Base-by-base conservation (phyloP, 2,888 invertebrate genomes). In the Diaphora mendica region DNA sequence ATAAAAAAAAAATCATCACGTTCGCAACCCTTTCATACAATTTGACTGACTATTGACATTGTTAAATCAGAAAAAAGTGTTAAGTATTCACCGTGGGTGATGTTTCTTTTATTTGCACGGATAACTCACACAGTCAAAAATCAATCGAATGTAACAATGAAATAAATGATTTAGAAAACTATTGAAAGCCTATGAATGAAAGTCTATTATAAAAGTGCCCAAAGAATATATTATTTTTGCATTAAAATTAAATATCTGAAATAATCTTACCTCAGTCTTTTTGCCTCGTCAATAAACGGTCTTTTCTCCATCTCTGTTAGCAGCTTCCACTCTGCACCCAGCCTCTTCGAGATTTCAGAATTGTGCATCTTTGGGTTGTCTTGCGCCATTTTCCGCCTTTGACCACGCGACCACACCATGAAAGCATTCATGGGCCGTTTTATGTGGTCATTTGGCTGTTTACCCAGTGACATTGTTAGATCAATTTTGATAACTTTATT, bases 321-420 rank as follows among this genome's bases (percentile, higher is more conserved):
- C 85, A 98, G 95, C 90, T 98, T 98, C 98, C 98, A 98, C 91
- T 98, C 98, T 0, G 98, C 98, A 0, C 98, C 98, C 55, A 99
- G 96, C 79, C 98, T 94, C 91, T 98, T 98, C 74, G 98, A 98
- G 83, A 98, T 98, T 93, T 98, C 98, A 0, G 98, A 98, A 90
- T 98, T 98, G 95, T 98, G 98, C 98, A 98, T 98, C 93, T 98
- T 98, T 0, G 98, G 98, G 91, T 98, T 98, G 86, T 99, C 98
- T 90, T 98, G 98, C 0, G 98, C 98, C 98, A 99, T 99, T 94
- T 98, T 98, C 82, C 98, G 95, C 76, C 98, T 92, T 91, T 98
- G 98, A 11, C 98, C 98, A 51, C 98, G 94, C 2, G 98, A 98
- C 98, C 98, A 99, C 80, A 99, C 98, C 98, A 99, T 98, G 92